Evolutionary conservation across 2,113 vertebrate genomes (phyloP).

Genomic region (Elanus axillaris): DNA sequence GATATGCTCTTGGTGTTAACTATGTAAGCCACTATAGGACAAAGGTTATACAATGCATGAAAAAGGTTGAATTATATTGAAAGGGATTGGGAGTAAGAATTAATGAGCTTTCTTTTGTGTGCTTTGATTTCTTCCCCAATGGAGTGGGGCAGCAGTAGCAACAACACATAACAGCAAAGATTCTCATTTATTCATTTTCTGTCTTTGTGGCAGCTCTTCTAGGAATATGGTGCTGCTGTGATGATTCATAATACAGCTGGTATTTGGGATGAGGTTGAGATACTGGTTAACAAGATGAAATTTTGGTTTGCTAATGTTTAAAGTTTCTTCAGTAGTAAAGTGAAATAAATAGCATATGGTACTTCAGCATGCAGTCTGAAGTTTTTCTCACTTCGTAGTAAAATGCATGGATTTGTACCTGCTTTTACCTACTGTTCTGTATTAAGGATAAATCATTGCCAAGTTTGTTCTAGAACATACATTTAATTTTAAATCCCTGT

Average conservation of each 20-base stretch:
- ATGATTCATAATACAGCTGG: background rate
- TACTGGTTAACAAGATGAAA: background rate
- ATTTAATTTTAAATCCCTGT: background rate
- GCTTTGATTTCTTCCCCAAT: background rate
- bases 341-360: background rate
- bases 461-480: background rate
- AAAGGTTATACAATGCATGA: background rate
- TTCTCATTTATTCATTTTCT: background rate
- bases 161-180: background rate
- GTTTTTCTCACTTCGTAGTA: background rate
- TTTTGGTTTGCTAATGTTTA: background rate
- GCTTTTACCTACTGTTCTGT: background rate
- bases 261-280: background rate
- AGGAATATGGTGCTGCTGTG: background rate
- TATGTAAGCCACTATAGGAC: background rate
- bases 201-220: background rate
- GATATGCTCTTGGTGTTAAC: background rate
- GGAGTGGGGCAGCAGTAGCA: background rate
- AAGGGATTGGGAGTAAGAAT: background rate
- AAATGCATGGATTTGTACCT: background rate
- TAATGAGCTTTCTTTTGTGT: background rate
- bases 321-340: background rate
- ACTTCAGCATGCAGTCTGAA: background rate
- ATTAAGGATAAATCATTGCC: background rate
- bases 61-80: background rate